phyloP scores from a whole-genome alignment of 2,888 invertebrate genomes.

The Drosophila peninsularis region DNA sequence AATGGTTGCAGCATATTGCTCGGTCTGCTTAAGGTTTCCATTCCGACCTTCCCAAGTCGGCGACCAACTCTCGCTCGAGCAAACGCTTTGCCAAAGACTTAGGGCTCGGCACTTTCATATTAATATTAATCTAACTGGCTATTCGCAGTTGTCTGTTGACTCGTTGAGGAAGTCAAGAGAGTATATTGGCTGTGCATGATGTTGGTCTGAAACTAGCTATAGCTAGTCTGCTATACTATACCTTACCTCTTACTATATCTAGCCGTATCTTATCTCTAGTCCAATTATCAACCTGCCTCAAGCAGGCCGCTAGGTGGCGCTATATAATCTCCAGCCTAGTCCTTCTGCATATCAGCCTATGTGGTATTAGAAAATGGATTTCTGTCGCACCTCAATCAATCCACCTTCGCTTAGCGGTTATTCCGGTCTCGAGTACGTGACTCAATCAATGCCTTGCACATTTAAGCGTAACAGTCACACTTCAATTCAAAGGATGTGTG shows the following conservation, averaged over 20 bases:
- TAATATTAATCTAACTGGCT: neutral
- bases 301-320: neutral
- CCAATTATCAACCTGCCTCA: too few relatives aligned
- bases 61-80: conserved; percentile 1
- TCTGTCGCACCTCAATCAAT: conserved; percentile 6
- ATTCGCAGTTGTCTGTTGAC: neutral
- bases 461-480: conserved; percentile 60
- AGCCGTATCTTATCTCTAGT: too few relatives aligned
- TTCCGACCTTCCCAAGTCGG: conserved; percentile 3
- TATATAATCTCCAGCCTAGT: neutral
- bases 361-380: neutral
- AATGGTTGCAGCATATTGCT: conserved; percentile 73
- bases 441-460: conserved; percentile 67
- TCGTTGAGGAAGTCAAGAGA: neutral
- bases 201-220: too few relatives aligned
- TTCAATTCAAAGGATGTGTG: conserved; percentile 29
- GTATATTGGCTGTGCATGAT: neutral
- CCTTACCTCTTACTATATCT: too few relatives aligned
- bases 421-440: conserved; percentile 56
- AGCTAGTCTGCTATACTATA: too few relatives aligned
- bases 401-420: conserved; percentile 7
- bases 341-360: neutral
- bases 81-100: conserved; percentile 16
- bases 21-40: conserved; percentile 12
- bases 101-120: conserved; percentile 10